Conservation (phyloP, 2,888 invertebrate genomes). For the Hydrotaea cyrtoneurina region DNA sequence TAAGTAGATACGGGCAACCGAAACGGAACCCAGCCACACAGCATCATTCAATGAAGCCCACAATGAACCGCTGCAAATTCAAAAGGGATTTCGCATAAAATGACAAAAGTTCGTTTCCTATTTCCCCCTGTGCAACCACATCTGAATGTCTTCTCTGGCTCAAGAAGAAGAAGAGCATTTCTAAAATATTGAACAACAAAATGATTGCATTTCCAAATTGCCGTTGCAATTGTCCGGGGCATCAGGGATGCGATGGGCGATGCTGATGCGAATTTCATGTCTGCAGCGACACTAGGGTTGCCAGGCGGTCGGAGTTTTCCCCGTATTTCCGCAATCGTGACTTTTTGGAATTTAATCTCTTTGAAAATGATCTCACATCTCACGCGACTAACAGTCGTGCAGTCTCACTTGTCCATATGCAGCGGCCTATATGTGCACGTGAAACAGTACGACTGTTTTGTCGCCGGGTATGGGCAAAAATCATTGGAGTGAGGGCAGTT, state of each 20-base stretch:
- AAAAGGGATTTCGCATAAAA: slow-evolving; percentile 28
- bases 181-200: slow-evolving; percentile 12
- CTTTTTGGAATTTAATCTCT: no score
- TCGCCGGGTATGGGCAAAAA: no score
- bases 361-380: no score
- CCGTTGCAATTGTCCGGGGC: background rate
- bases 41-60: slow-evolving; percentile 22
- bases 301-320: no score
- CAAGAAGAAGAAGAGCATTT: background rate
- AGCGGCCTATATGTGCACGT: no score
- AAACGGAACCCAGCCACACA: background rate
- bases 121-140: background rate
- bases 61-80: slow-evolving; percentile 1
- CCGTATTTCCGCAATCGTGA: no score
- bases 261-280: background rate
- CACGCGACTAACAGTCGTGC: no score
- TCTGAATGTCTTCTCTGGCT: background rate
- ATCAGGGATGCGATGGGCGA: no score
- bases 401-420: no score
- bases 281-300: no score
- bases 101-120: slow-evolving; percentile 27
- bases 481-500: no score
- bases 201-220: slow-evolving; percentile 22
- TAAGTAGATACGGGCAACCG: background rate
- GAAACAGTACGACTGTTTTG: no score